Percentiles rank a stretch among this genome's conserved stretches.
These are phyloP conservation scores for Graptemys geographica DNA, from an alignment of 2,797 vertebrate genomes.

Conservation along the genomic window DNA sequence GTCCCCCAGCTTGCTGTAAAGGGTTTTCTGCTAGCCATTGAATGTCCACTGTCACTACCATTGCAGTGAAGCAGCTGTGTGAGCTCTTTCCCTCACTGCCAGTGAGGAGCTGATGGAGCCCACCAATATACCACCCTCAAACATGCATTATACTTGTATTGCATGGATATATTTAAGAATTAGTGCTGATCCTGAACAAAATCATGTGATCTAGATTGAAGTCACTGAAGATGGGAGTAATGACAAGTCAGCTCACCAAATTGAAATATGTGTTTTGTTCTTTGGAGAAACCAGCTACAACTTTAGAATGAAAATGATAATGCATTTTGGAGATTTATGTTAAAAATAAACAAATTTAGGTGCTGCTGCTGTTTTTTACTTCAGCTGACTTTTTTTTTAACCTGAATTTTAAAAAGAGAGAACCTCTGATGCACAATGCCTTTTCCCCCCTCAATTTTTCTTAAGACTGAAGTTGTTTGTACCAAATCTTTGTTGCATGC, in stretches of 20 bases:
- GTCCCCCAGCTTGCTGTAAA: background rate
- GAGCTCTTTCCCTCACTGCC: background rate
- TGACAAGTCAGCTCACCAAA: background rate
- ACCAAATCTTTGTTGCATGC: background rate
- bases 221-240: background rate
- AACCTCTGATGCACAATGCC: accelerated
- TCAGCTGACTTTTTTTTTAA: background rate
- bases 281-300: background rate
- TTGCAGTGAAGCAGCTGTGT: background rate
- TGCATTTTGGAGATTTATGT: background rate
- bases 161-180: background rate
- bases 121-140: background rate
- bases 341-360: background rate
- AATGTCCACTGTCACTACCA: background rate
- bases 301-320: background rate
- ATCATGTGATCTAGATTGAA: background rate
- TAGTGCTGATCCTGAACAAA: background rate
- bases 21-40: background rate
- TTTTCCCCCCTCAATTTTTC: no score
- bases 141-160: background rate
- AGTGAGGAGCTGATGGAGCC: background rate
- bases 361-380: background rate
- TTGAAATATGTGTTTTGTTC: background rate
- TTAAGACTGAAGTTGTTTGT: background rate
- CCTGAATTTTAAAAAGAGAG: background rate